phyloP scores from a whole-genome alignment of 2,888 invertebrate species.

The Cephus spinipes region DNA sequence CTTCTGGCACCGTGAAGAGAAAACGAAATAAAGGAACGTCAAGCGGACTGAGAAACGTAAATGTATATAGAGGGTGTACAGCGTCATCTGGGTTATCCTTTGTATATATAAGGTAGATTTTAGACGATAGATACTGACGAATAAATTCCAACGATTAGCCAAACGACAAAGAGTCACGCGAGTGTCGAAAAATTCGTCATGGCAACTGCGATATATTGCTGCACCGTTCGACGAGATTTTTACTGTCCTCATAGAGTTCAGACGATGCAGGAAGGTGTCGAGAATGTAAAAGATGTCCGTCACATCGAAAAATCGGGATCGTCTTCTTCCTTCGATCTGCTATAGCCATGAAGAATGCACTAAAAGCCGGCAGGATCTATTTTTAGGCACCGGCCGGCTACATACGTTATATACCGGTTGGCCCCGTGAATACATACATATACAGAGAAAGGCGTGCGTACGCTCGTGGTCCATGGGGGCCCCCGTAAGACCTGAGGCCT shows the following conservation, averaged over 20 bases:
- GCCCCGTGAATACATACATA: slow-evolving; percentile 26
- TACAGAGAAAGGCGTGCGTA: slow-evolving; percentile 3
- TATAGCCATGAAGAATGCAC: slow-evolving; percentile 30
- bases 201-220: neutral
- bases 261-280: neutral
- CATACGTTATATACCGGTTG: slow-evolving; percentile 40
- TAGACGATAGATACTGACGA: neutral
- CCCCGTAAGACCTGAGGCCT: slow-evolving; percentile 3
- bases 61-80: neutral
- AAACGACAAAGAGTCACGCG: neutral
- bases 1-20: neutral
- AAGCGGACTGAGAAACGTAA: neutral
- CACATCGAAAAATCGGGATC: neutral
- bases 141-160: neutral
- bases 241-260: neutral
- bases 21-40: neutral
- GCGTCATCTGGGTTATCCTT: neutral
- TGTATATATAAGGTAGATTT: neutral
- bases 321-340: neutral
- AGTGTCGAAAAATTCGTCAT: neutral
- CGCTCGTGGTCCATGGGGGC: slow-evolving; percentile 8
- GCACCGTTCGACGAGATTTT: neutral
- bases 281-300: neutral
- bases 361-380: slow-evolving; percentile 42
- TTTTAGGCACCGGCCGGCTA: slow-evolving; percentile 39